phyloP scores from a whole-genome alignment of 2,113 vertebrate species.

The Crypturellus undulatus region DNA sequence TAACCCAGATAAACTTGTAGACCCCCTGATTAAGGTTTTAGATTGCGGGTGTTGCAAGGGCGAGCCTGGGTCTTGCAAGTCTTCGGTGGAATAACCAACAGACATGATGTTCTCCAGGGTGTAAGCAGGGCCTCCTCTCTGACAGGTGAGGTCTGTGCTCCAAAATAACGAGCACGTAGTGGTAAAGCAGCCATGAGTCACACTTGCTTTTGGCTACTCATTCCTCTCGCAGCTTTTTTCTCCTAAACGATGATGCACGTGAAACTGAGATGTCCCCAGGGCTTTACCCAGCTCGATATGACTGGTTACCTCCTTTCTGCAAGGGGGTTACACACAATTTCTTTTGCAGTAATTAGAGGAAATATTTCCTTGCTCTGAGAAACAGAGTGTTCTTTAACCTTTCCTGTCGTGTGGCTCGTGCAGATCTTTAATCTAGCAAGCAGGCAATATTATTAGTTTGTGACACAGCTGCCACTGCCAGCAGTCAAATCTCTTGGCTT shows the following conservation, averaged over 20 bases:
- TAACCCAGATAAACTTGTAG: not conserved
- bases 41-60: fast-evolving
- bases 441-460: not conserved
- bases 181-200: not conserved
- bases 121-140: not conserved
- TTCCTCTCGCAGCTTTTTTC: not conserved
- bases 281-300: not conserved
- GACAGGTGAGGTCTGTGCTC: not conserved
- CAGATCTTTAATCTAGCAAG: not conserved
- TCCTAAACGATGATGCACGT: not conserved
- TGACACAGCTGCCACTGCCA: not conserved
- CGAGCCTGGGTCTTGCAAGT: not conserved
- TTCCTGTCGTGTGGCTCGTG: not conserved
- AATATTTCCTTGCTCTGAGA: not conserved
- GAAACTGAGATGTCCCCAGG: not conserved
- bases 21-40: not conserved
- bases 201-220: not conserved
- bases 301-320: not conserved
- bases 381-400: not conserved
- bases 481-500: not conserved
- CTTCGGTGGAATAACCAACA: not conserved
- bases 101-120: fast-evolving
- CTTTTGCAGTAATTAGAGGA: not conserved
- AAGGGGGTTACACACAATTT: not conserved
- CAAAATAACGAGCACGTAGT: fast-evolving